phyloP scores from a whole-genome alignment of 1,140 invertebrate species.

The Leptestheria dahalacensis region DNA sequence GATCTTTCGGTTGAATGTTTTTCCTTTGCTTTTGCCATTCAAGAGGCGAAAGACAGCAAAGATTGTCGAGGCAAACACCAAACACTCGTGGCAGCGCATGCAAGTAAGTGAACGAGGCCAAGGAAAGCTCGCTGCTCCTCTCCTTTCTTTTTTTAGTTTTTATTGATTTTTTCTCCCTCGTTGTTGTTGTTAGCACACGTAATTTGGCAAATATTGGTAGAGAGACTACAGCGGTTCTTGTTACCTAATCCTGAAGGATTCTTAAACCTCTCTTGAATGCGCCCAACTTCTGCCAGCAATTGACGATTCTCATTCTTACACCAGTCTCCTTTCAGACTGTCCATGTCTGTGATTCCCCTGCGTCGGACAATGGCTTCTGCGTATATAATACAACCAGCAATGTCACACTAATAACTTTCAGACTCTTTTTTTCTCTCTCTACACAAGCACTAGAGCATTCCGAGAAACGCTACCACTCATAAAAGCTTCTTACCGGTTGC shows the following conservation, averaged over 20 bases:
- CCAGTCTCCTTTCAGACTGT: background rate
- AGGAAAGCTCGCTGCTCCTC: too few relatives aligned
- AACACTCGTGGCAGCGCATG: too few relatives aligned
- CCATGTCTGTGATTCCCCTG: background rate
- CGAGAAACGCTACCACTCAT: background rate
- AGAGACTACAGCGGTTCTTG: background rate
- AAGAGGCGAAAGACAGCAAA: too few relatives aligned
- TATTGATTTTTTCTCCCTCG: background rate
- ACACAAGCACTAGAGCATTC: background rate
- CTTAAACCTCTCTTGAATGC: constrained; percentile 3
- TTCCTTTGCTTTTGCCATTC: too few relatives aligned
- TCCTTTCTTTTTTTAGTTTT: too few relatives aligned
- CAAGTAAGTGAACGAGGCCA: too few relatives aligned
- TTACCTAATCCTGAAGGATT: background rate
- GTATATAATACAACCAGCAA: background rate
- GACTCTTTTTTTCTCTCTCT: background rate
- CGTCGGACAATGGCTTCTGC: background rate
- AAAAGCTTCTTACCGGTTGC: background rate
- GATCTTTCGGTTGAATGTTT: too few relatives aligned
- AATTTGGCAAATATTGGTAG: background rate
- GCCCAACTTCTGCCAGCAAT: constrained; percentile 2
- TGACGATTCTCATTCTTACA: background rate
- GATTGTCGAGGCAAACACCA: too few relatives aligned
- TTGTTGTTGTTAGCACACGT: background rate
- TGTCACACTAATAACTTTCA: background rate